Evolutionary conservation across 2,888 invertebrate species (phyloP).

Genomic region (Campoplex nolae): DNA sequence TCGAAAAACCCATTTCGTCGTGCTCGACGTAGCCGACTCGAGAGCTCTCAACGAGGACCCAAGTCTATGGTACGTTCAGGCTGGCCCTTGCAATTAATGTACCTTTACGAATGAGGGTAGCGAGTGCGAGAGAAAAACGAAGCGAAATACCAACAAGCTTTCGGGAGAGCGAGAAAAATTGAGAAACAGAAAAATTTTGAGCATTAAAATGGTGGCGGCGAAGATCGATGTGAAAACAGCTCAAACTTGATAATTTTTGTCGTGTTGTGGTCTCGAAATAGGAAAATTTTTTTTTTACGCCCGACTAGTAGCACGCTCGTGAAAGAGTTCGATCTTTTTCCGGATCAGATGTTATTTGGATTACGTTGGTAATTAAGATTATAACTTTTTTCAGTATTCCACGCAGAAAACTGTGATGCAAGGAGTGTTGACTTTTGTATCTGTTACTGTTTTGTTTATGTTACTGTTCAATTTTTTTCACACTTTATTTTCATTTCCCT

Average conservation of each 20-base stretch:
- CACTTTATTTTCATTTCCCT: constrained; percentile 30
- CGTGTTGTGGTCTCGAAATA: not conserved
- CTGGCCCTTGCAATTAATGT: constrained; percentile 62
- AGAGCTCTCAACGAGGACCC: constrained; percentile 39
- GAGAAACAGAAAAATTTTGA: constrained; percentile 34
- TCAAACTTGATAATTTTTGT: constrained; percentile 58
- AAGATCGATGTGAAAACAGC: constrained; percentile 42
- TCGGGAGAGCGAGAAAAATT: constrained; percentile 25
- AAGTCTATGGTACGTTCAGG: constrained; percentile 42
- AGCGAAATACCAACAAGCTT: constrained; percentile 27
- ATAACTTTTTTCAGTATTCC: constrained; percentile 62
- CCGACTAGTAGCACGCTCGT: constrained; percentile 50
- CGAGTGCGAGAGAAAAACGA: constrained; percentile 21
- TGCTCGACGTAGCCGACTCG: constrained; percentile 54
- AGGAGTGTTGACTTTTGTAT: constrained; percentile 71
- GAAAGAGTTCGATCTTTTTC: constrained; percentile 30
- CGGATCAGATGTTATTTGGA: constrained; percentile 33
- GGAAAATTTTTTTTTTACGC: not conserved
- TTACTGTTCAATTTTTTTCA: not conserved
- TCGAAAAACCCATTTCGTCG: constrained; percentile 57
- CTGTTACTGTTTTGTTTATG: constrained; percentile 36
- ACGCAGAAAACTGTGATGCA: constrained; percentile 47
- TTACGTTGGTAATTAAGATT: constrained; percentile 68
- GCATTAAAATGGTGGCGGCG: constrained; percentile 6
- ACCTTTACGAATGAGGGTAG: constrained; percentile 44